A percentile compares a stretch with the other conserved stretches of the same genome.
Conservation (phyloP, 2,888 invertebrate genomes). For the Busseola fusca region DNA sequence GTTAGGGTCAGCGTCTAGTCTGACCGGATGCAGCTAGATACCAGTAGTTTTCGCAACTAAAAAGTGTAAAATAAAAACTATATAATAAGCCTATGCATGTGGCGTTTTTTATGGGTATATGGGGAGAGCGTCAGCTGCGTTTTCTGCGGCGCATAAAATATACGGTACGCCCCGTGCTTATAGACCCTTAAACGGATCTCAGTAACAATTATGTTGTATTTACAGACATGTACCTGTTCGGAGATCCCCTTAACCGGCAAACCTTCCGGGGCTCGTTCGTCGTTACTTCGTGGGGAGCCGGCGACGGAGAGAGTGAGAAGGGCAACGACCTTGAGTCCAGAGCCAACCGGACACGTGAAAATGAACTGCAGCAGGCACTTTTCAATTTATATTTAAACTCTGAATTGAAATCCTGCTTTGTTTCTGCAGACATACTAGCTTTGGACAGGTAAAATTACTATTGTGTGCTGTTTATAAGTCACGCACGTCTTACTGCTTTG, state of each 20-base stretch:
- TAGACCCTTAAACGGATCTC: neutral
- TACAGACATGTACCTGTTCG: slow-evolving; percentile 93
- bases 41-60: too few species aligned
- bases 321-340: slow-evolving; percentile 90
- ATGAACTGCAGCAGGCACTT: slow-evolving; percentile 93
- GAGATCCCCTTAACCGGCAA: slow-evolving; percentile 93
- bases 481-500: slow-evolving; percentile 36
- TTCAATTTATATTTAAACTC: slow-evolving; percentile 93
- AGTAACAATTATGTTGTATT: slow-evolving; percentile 60
- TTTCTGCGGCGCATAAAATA: neutral
- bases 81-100: neutral
- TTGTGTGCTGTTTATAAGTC: slow-evolving; percentile 24
- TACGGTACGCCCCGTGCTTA: too few species aligned
- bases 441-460: slow-evolving; percentile 92
- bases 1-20: too few species aligned
- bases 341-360: slow-evolving; percentile 92
- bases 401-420: slow-evolving; percentile 92
- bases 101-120: neutral
- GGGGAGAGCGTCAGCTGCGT: too few species aligned
- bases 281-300: slow-evolving; percentile 92
- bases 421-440: slow-evolving; percentile 94
- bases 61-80: too few species aligned
- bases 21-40: too few species aligned
- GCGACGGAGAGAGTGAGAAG: slow-evolving; percentile 89
- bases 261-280: slow-evolving; percentile 95